Percentiles rank a stretch among this genome's conserved stretches.
Conservation (phyloP, 2,888 invertebrate genomes). For the Drosophila sordidapex region DNA sequence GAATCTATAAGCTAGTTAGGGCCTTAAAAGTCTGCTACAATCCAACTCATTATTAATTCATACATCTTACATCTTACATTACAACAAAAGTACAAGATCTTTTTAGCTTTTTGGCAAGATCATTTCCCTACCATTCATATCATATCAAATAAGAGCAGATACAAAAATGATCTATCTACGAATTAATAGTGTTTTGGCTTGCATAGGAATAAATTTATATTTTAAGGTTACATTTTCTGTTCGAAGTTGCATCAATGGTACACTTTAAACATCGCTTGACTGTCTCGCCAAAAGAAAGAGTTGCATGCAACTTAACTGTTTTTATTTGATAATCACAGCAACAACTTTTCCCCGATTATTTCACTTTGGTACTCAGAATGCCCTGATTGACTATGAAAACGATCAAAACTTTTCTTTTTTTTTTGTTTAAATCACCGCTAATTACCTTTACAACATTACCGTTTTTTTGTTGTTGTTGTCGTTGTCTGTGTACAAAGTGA, state of each 20-base stretch:
- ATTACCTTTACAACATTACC: slow-evolving; percentile 49
- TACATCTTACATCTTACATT: too few species aligned
- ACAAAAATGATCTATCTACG: rapidly evolving
- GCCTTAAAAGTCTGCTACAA: background rate
- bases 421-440: slow-evolving; percentile 49
- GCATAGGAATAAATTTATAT: background rate
- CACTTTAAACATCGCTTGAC: too few species aligned
- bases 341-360: background rate
- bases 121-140: background rate
- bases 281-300: too few species aligned
- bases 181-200: background rate
- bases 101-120: background rate
- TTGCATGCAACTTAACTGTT: background rate
- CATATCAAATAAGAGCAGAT: too few species aligned
- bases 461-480: slow-evolving; percentile 4
- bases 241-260: background rate
- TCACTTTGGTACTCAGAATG: background rate
- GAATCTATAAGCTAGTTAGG: background rate
- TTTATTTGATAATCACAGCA: background rate
- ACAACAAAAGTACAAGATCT: too few species aligned
- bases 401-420: slow-evolving; percentile 3
- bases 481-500: slow-evolving; percentile 20
- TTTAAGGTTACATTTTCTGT: background rate
- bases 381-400: background rate
- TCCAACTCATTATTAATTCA: background rate